Base-by-base conservation (phyloP, 2,797 vertebrate species). In the Callimico goeldii region DNA sequence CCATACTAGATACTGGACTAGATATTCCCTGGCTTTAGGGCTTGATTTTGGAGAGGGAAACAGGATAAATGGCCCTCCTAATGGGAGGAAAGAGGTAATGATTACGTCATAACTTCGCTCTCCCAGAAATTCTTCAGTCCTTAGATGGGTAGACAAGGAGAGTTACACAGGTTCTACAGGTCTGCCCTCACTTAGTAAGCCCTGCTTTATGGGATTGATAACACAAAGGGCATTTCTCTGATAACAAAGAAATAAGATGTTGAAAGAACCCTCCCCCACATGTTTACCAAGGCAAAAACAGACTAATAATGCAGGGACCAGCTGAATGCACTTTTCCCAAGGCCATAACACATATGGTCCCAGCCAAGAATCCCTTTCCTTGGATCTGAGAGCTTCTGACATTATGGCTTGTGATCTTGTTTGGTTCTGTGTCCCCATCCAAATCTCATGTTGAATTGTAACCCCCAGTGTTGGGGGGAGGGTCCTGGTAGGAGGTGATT, bases 241-340 rank as follows among this genome's bases (percentile, higher is more conserved):
- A 72, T 43, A 95, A 58, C 43, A n/a, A 88, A 61, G 36, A 82
- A 50, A 41, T 5, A 14, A 33, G 48, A 50, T 17, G 4, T 10
- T 73, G 1, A 46, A 91, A 80, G 50, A 67, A 12, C 28, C 13
- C n/a, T 33, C 1, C 3, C 79, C 48, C 72, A 24, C 8, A 0
- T 84, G 96, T 85, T 95, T 33, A 80, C 46, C 72, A 89, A 89
- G 19, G 70, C 57, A 88, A 79, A 93, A 50, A 41, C 83, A 89
- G 55, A 33, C 67, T 12, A 61, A 19, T 12, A 10, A 22, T 64
- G n/a, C n/a, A 94, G 50, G 22, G 13, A 28, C 36, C 41, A 84
- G 22, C 19, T 70, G 36, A 91, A 84, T 20, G 55, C 67, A 61
- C 5, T 46, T 41, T 61, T 70, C 67, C 12, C 81, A 43, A 28